Evolutionary conservation across 2,113 vertebrate species (phyloP).

Genomic region (Lampris incognitus): DNA sequence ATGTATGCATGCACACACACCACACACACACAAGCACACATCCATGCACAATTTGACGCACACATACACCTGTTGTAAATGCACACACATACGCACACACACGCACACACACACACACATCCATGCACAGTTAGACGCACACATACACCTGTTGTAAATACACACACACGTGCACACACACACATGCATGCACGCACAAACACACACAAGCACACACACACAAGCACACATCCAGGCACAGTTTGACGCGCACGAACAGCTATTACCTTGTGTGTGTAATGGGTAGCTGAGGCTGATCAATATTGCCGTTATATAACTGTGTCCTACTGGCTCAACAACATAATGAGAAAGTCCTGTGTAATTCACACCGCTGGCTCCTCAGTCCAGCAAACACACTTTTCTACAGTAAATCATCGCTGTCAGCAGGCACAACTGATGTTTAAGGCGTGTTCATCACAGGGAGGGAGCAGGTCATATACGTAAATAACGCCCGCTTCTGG

Average conservation of each 20-base stretch:
- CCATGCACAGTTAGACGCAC: background rate
- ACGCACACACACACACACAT: constrained; percentile 18
- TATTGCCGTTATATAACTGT: constrained; percentile 17
- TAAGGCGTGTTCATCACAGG: background rate
- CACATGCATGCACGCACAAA: constrained; percentile 20
- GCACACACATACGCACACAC: constrained; percentile 10
- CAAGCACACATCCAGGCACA: background rate
- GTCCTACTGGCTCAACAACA: constrained; percentile 3
- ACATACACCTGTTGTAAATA: background rate
- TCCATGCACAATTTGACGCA: too few relatives aligned
- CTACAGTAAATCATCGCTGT: background rate
- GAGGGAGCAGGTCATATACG: background rate
- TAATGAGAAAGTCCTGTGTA: constrained; percentile 17
- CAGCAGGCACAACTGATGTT: background rate
- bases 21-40: too few relatives aligned
- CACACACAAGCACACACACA: constrained; percentile 15
- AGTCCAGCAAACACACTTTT: constrained; percentile 9
- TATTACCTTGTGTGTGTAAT: background rate
- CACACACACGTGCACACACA: constrained; percentile 4
- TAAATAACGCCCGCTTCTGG: background rate
- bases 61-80: background rate
- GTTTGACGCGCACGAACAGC: too few relatives aligned
- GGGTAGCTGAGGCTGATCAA: constrained; percentile 1
- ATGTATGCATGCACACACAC: too few relatives aligned
- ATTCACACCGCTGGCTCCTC: background rate